Evolutionary conservation across 1,140 invertebrate genomes (phyloP).

Genomic region (Cyphomyrmex costatus): DNA sequence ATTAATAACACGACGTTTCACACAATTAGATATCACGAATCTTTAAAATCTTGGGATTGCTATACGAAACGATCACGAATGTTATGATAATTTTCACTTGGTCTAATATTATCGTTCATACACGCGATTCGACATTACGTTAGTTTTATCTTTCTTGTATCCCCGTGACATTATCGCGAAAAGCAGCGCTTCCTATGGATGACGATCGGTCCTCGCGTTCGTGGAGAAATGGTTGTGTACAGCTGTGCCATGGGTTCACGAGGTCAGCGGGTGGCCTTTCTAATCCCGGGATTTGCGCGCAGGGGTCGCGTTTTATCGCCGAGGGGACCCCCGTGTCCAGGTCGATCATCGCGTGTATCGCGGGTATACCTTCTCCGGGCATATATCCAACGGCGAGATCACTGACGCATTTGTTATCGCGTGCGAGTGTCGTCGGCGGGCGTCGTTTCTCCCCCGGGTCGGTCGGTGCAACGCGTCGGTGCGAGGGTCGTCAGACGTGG

Average conservation of each 20-base stretch:
- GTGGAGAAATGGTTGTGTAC: neutral
- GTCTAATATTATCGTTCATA: neutral
- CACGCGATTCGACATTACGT: neutral
- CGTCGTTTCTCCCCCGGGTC: slow-evolving; percentile 6
- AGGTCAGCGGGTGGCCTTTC: slow-evolving; percentile 43
- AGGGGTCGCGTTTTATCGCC: too few relatives aligned
- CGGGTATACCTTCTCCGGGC: slow-evolving; percentile 49
- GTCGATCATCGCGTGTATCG: neutral
- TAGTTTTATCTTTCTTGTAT: neutral
- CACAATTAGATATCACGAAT: too few relatives aligned
- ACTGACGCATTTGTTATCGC: slow-evolving; percentile 54
- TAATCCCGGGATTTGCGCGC: slow-evolving; percentile 19
- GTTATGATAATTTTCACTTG: neutral
- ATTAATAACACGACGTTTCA: neutral
- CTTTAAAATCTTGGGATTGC: neutral
- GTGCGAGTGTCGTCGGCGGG: slow-evolving; percentile 10
- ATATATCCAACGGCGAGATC: slow-evolving; percentile 47
- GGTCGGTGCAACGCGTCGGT: neutral
- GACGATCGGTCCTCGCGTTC: neutral
- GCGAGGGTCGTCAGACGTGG: slow-evolving; percentile 7
- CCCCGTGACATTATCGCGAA: neutral
- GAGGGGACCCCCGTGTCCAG: neutral
- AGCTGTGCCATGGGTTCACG: slow-evolving; percentile 33
- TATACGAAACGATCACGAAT: neutral
- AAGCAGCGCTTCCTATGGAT: neutral